A percentile compares a stretch with the other conserved stretches of the same genome.
Evolutionary conservation across 35 echinoderm and acorn worm species (phyloP).

Genomic region (Ophioderma brevispina): DNA sequence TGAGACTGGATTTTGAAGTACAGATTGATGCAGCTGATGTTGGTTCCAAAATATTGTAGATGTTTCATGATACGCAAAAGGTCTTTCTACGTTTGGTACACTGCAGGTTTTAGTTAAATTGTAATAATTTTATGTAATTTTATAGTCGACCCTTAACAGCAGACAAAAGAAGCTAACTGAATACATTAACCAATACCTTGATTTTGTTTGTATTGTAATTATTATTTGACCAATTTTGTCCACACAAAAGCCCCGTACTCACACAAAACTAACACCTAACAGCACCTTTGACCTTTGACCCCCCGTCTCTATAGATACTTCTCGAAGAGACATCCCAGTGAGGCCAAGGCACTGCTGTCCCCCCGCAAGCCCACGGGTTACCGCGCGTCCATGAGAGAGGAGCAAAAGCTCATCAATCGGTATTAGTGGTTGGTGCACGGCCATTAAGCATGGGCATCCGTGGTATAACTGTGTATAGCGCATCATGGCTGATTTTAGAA

Average conservation of each 20-base stretch:
- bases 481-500: not conserved
- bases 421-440: not conserved
- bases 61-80: too few species aligned
- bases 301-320: not conserved
- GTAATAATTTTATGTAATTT: too few species aligned
- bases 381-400: not conserved
- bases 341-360: constrained; percentile 3
- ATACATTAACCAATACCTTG: too few species aligned
- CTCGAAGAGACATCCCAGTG: not conserved
- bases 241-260: not conserved
- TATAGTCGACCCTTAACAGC: too few species aligned
- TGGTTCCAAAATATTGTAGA: too few species aligned
- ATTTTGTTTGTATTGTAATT: too few species aligned
- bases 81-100: too few species aligned
- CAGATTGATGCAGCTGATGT: too few species aligned
- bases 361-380: not conserved
- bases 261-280: not conserved
- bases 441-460: not conserved
- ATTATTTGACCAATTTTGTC: too few species aligned
- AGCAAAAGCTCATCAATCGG: constrained; percentile 4
- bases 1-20: too few species aligned
- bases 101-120: too few species aligned
- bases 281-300: not conserved
- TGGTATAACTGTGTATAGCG: not conserved
- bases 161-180: too few species aligned